phyloP scores from a whole-genome alignment of 2,888 invertebrate genomes.

The Azorinus chamasolen region DNA sequence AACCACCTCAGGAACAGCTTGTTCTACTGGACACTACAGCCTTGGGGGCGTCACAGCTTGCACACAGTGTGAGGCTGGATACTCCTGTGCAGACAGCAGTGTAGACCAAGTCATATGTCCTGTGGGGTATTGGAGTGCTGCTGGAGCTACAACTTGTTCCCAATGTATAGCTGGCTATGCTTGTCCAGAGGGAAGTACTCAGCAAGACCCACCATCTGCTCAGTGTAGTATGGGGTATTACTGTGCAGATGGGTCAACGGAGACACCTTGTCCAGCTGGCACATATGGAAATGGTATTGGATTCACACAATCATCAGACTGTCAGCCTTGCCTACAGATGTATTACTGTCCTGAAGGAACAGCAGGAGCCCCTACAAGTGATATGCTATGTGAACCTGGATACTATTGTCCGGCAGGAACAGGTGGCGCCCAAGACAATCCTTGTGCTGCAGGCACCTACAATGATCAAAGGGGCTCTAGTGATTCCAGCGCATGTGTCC shows the following conservation, averaged over 20 bases:
- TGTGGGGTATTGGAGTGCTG: slow-evolving; percentile 76
- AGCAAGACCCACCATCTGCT: slow-evolving; percentile 72
- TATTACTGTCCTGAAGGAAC: slow-evolving; percentile 83
- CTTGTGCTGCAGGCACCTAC: slow-evolving; percentile 80
- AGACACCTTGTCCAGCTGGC: slow-evolving; percentile 80
- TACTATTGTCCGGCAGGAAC: slow-evolving; percentile 80
- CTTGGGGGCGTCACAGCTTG: slow-evolving; percentile 78
- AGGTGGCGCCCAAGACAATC: slow-evolving; percentile 74
- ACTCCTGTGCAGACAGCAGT: slow-evolving; percentile 68
- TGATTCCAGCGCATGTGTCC: slow-evolving; percentile 69
- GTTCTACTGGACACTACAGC: slow-evolving; percentile 81
- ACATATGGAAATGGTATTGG: slow-evolving; percentile 80
- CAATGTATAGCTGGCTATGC: slow-evolving; percentile 76
- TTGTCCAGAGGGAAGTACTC: slow-evolving; percentile 81
- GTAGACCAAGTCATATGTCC: slow-evolving; percentile 76
- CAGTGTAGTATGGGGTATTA: slow-evolving; percentile 81
- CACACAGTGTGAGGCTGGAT: slow-evolving; percentile 80
- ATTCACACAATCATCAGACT: slow-evolving; percentile 67
- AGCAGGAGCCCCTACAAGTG: slow-evolving; percentile 67
- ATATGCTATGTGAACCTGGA: slow-evolving; percentile 76
- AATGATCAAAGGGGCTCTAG: slow-evolving; percentile 74
- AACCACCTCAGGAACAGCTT: slow-evolving; percentile 73
- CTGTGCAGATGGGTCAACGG: slow-evolving; percentile 78
- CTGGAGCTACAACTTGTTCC: slow-evolving; percentile 62
- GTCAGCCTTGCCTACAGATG: slow-evolving; percentile 80